Evolutionary conservation across 2,797 vertebrate genomes (phyloP).

Genomic region (Scarus forsteni): DNA sequence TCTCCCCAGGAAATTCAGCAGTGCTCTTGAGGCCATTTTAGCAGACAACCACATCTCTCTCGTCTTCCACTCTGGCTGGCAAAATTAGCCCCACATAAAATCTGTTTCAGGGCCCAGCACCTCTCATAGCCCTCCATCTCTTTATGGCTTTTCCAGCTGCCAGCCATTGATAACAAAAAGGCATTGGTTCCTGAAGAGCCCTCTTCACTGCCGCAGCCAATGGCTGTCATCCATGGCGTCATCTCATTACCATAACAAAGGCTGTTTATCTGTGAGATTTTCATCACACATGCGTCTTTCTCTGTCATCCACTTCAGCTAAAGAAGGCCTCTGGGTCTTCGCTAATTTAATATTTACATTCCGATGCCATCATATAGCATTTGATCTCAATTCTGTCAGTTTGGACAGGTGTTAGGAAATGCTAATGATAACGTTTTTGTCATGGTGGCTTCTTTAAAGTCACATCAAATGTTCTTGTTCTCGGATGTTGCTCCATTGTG

Average conservation of each 20-base stretch:
- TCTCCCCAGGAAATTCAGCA: constrained; percentile 67
- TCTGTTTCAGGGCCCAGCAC: constrained; percentile 73
- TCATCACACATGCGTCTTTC: constrained; percentile 68
- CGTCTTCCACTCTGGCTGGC: constrained; percentile 68
- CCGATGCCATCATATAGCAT: constrained; percentile 36
- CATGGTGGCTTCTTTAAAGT: constrained; percentile 54
- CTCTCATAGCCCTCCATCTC: constrained; percentile 74
- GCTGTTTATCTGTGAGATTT: constrained; percentile 79
- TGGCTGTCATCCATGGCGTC: constrained; percentile 73
- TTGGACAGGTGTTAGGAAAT: constrained; percentile 75
- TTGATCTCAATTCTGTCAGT: constrained; percentile 72
- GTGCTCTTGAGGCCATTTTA: constrained; percentile 61
- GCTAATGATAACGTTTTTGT: constrained; percentile 51
- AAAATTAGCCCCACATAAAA: constrained; percentile 71
- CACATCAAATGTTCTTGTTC: constrained; percentile 59
- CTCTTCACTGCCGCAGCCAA: constrained; percentile 74
- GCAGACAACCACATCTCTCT: constrained; percentile 70
- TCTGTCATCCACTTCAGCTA: constrained; percentile 61
- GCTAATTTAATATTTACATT: constrained; percentile 77
- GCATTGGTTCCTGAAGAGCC: constrained; percentile 77
- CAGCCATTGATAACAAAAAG: constrained; percentile 81
- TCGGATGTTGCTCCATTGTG: constrained; percentile 28
- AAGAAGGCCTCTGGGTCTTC: constrained; percentile 42
- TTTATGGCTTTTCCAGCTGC: constrained; percentile 81
- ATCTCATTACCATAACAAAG: constrained; percentile 79